Conservation (phyloP, 2,113 vertebrate genomes). For the Synchiropus splendidus region DNA sequence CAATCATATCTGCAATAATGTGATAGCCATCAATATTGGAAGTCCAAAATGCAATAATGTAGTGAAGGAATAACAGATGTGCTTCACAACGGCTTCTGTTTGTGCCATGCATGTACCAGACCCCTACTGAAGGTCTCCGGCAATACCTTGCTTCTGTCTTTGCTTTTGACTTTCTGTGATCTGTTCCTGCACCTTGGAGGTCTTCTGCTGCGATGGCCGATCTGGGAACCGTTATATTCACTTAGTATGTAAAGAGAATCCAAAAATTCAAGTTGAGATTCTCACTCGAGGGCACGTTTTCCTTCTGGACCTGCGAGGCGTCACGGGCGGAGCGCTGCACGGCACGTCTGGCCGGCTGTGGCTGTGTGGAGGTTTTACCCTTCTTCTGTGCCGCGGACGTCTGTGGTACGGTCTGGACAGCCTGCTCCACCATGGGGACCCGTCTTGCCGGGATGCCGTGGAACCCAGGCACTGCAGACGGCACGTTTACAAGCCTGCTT, state of each 20-base stretch:
- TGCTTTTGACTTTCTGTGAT: slow-evolving; percentile 59
- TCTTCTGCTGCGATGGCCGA: slow-evolving; percentile 12
- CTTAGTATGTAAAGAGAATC: background rate
- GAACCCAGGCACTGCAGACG: slow-evolving; percentile 18
- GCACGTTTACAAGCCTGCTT: no score
- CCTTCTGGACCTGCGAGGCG: slow-evolving; percentile 45
- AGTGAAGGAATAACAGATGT: no score
- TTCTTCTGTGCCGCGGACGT: slow-evolving; percentile 64
- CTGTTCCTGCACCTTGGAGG: slow-evolving; percentile 21
- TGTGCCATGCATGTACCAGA: no score
- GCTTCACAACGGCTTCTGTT: no score
- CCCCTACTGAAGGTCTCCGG: no score
- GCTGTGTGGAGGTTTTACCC: slow-evolving; percentile 34
- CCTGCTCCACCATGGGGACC: slow-evolving; percentile 94
- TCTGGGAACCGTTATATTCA: slow-evolving; percentile 8
- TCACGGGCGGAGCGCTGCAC: slow-evolving; percentile 35
- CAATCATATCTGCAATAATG: no score
- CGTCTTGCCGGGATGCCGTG: slow-evolving; percentile 65
- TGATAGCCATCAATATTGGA: no score
- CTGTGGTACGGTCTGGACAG: slow-evolving; percentile 83
- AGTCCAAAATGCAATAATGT: no score
- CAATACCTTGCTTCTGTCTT: slow-evolving; percentile 81
- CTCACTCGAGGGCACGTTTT: slow-evolving; percentile 42
- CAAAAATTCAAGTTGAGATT: accelerated
- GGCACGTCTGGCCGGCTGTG: slow-evolving; percentile 49